Percentiles rank a stretch among this genome's conserved stretches.
Evolutionary conservation across 2,888 invertebrate genomes (phyloP).

Genomic region (Pristionchus entomophagus): DNA sequence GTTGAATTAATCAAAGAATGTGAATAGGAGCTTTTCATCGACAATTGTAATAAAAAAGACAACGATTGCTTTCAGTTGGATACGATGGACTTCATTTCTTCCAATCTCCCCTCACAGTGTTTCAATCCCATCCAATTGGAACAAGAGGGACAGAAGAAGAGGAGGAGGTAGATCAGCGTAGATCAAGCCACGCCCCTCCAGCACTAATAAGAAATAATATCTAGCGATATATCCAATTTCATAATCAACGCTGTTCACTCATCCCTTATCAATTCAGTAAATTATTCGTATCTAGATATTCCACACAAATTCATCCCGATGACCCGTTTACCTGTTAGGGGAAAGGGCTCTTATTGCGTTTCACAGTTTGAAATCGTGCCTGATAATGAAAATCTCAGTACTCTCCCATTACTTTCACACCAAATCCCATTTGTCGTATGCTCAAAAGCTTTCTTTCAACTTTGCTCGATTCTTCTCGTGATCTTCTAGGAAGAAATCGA

Average conservation of each 20-base stretch:
- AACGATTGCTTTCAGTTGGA: constrained; percentile 82
- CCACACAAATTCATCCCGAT: constrained; percentile 27
- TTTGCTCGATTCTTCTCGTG: not conserved
- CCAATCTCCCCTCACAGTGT: constrained; percentile 86
- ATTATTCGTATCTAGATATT: constrained; percentile 8
- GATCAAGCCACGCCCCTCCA: not conserved
- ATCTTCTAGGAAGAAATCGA: constrained; percentile 7
- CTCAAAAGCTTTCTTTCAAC: constrained; percentile 20
- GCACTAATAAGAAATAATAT: not conserved
- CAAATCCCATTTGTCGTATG: not conserved
- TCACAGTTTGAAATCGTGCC: not conserved
- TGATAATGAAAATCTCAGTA: not conserved
- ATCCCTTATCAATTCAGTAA: not conserved
- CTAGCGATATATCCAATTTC: not conserved
- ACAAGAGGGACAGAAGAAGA: constrained; percentile 69
- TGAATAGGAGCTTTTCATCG: constrained; percentile 33
- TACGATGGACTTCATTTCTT: constrained; percentile 87
- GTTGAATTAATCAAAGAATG: too few species aligned
- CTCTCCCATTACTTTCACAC: not conserved
- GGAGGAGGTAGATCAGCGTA: not conserved
- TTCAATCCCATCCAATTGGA: constrained; percentile 80
- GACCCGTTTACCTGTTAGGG: too few species aligned
- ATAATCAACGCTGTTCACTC: not conserved
- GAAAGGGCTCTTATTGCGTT: constrained; percentile 20
- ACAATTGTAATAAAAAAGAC: too few species aligned